phyloP scores from a whole-genome alignment of 2,888 invertebrate species.

The Cepaea hortensis region DNA sequence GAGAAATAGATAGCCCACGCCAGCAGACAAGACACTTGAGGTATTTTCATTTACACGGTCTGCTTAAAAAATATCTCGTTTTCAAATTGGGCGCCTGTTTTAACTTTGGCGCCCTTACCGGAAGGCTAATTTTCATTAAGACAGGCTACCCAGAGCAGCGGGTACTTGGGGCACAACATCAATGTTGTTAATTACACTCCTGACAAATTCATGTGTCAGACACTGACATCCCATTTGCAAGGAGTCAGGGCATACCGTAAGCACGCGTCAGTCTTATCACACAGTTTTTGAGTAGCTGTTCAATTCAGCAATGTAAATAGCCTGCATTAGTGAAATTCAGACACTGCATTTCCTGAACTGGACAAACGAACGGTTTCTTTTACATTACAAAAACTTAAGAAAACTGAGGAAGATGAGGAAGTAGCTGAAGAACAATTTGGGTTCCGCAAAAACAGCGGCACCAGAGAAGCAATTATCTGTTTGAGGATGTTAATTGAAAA shows the following conservation, averaged over 20 bases:
- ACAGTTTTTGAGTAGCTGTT: background rate
- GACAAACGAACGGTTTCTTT: background rate
- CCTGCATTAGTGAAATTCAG: background rate
- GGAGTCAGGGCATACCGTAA: background rate
- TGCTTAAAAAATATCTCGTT: too few species aligned
- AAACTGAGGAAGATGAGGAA: too few species aligned
- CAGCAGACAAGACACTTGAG: too few species aligned
- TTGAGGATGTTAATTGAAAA: too few species aligned
- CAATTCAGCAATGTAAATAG: background rate
- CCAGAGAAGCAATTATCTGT: too few species aligned
- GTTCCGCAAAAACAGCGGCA: too few species aligned
- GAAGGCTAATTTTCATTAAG: background rate
- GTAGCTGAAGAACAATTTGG: too few species aligned
- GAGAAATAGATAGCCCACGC: too few species aligned
- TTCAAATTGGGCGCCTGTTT: background rate
- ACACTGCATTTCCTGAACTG: background rate
- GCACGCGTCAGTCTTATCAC: background rate
- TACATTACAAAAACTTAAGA: background rate
- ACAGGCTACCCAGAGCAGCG: background rate
- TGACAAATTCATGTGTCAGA: slow-evolving; percentile 17
- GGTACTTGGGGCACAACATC: background rate
- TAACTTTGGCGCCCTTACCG: background rate
- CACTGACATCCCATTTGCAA: slow-evolving; percentile 41
- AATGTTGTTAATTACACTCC: background rate
- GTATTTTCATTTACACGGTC: too few species aligned